A percentile compares a stretch with the other conserved stretches of the same genome.
phyloP scores from a whole-genome alignment of 2,797 vertebrate genomes.

The Onychomys arenicola region DNA sequence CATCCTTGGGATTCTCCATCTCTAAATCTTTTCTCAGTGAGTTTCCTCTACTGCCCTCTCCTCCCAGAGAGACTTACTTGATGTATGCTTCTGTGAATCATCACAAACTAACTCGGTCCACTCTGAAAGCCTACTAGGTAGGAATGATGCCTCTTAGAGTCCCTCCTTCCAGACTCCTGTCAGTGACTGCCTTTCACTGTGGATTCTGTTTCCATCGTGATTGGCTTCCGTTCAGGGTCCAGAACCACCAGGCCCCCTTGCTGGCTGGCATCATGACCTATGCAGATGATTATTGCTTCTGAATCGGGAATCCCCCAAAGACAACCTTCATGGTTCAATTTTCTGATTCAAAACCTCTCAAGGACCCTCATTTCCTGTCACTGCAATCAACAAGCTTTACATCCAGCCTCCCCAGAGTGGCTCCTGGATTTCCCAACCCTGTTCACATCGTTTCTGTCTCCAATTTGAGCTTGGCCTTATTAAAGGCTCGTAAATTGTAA shows the following conservation, averaged over 20 bases:
- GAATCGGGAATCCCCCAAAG: not conserved
- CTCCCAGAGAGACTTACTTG: not conserved
- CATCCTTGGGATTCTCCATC: not conserved
- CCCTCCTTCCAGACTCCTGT: not conserved
- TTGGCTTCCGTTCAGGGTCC: not conserved
- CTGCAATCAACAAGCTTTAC: not conserved
- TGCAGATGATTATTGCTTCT: not conserved
- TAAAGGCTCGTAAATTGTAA: conserved; percentile 19
- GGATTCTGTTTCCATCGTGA: not conserved
- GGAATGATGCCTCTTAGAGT: not conserved
- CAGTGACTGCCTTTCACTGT: not conserved
- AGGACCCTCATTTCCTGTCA: not conserved
- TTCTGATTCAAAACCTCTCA: not conserved
- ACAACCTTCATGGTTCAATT: not conserved
- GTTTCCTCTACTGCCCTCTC: not conserved
- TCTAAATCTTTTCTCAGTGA: not conserved
- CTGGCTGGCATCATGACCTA: not conserved
- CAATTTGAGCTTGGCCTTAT: conserved; percentile 44
- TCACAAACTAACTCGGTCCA: not conserved
- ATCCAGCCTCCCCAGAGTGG: not conserved
- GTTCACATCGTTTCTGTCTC: not conserved
- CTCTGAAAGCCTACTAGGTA: not conserved
- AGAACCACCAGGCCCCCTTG: not conserved
- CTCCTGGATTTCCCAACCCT: not conserved
- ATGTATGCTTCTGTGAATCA: not conserved